Evolutionary conservation across 2,113 vertebrate genomes (phyloP).

Genomic region (Crotalus horridus): DNA sequence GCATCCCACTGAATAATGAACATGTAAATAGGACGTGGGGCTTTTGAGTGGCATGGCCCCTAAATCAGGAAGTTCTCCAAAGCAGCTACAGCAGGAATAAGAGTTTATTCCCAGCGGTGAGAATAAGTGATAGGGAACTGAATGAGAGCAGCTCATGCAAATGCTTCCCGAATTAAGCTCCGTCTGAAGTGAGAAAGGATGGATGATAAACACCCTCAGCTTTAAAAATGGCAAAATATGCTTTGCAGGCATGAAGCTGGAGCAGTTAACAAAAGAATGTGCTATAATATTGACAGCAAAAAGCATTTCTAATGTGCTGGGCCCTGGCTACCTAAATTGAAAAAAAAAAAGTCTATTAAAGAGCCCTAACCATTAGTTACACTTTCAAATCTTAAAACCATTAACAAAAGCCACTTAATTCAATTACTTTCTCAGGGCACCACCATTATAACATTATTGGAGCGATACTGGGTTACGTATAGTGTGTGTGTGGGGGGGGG

Average conservation of each 20-base stretch:
- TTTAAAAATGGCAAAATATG: constrained; percentile 67
- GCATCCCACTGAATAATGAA: constrained; percentile 53
- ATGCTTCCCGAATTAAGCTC: constrained; percentile 67
- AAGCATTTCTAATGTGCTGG: constrained; percentile 56
- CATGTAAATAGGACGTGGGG: constrained; percentile 53
- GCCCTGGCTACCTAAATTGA: constrained; percentile 65
- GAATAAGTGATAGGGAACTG: constrained; percentile 60
- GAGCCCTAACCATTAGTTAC: constrained; percentile 78
- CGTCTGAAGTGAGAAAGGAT: constrained; percentile 68
- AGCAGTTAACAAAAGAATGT: constrained; percentile 65
- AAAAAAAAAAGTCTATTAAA: constrained; percentile 61
- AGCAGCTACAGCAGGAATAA: constrained; percentile 63
- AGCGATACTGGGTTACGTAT: constrained; percentile 22
- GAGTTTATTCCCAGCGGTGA: constrained; percentile 58
- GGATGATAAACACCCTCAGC: constrained; percentile 66
- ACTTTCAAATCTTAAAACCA: constrained; percentile 77
- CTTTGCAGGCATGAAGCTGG: constrained; percentile 67
- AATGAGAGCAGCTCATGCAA: constrained; percentile 70
- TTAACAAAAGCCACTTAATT: constrained; percentile 84
- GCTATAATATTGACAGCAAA: constrained; percentile 59
- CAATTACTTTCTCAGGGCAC: constrained; percentile 69
- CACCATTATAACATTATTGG: constrained; percentile 46
- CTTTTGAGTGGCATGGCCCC: constrained; percentile 35
- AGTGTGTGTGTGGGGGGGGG: neutral
- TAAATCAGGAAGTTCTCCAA: constrained; percentile 56